Percentiles rank a stretch among this genome's conserved stretches.
These are phyloP conservation scores for Dipodomys ordii DNA, from an alignment of 2,113 vertebrate genomes.

Conservation along the genomic window DNA sequence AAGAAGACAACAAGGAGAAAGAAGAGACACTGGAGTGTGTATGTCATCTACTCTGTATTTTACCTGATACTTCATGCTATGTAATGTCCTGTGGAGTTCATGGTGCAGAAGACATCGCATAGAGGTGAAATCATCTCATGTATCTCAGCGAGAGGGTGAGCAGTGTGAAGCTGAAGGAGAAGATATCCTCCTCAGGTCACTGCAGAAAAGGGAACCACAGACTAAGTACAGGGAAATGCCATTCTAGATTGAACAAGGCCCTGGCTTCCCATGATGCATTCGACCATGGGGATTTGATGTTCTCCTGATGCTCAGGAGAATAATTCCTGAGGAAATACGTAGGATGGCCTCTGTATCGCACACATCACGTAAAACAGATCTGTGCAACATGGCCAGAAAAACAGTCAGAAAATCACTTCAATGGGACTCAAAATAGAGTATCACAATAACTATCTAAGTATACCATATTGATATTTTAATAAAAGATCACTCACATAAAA, in stretches of 20 bases:
- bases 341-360: background rate
- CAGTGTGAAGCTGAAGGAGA: background rate
- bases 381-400: background rate
- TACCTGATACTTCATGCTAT: background rate
- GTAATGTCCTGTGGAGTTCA: background rate
- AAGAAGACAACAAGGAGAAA: background rate
- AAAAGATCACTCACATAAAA: background rate
- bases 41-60: background rate
- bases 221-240: background rate
- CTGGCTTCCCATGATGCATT: fast-evolving
- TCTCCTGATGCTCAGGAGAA: too few relatives aligned
- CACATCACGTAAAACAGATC: background rate
- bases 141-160: background rate
- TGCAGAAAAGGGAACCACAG: background rate
- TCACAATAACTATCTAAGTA: background rate
- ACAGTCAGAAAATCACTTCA: background rate
- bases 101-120: background rate
- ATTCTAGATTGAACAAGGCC: background rate
- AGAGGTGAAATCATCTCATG: background rate
- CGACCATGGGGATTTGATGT: background rate
- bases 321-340: background rate
- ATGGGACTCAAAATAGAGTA: background rate
- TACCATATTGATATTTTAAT: too few relatives aligned
- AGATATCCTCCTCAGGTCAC: background rate
- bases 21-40: background rate